Evolutionary conservation across 2,888 invertebrate genomes (phyloP).

Genomic region (Clitarchus hookeri): DNA sequence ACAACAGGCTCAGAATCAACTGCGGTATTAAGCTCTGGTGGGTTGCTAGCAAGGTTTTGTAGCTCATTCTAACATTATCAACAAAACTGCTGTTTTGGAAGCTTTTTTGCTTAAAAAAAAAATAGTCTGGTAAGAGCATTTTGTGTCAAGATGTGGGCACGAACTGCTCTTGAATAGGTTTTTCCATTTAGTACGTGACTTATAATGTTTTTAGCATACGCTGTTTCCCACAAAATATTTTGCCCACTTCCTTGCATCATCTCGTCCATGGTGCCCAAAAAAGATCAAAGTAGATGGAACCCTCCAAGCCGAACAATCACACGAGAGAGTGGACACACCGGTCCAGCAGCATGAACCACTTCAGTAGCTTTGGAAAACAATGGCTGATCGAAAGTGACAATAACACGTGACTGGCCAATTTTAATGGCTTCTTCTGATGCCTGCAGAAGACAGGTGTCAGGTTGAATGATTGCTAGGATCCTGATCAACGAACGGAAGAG

Average conservation of each 20-base stretch:
- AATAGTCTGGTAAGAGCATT: background rate
- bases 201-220: conserved; percentile 5
- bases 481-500: background rate
- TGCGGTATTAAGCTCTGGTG: background rate
- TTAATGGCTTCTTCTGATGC: background rate
- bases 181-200: background rate
- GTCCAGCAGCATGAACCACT: conserved; percentile 1
- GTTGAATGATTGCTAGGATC: background rate
- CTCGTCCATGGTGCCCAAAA: background rate
- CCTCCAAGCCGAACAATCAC: conserved; percentile 8
- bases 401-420: background rate
- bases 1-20: background rate
- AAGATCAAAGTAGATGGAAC: background rate
- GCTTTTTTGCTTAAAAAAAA: background rate
- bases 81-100: background rate
- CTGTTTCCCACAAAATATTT: background rate
- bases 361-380: background rate
- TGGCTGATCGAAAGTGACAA: conserved; percentile 3
- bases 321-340: background rate
- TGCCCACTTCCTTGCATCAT: background rate
- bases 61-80: background rate
- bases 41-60: background rate
- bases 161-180: conserved; percentile 15
- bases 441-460: background rate
- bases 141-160: background rate